Percentiles rank a stretch among this genome's conserved stretches.
Conservation (phyloP, 2,888 invertebrate species). For the Ligdia adustata region DNA sequence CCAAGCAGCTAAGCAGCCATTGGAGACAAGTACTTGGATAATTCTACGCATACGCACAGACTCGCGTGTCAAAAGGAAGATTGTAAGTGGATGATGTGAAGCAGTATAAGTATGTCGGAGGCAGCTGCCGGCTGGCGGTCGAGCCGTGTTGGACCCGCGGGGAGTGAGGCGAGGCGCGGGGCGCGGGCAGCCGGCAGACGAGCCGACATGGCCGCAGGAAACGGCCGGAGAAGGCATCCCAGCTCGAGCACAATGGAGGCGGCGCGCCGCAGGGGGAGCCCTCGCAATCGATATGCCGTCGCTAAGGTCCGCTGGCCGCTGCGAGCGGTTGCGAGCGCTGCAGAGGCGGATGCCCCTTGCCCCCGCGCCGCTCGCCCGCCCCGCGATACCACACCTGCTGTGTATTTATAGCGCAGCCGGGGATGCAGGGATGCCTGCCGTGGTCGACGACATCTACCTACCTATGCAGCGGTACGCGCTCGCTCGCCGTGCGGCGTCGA, state of each 20-base stretch:
- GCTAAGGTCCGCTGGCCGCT: constrained; percentile 84
- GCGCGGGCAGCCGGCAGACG: constrained; percentile 57
- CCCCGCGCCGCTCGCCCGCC: constrained; percentile 60
- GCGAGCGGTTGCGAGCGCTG: constrained; percentile 79
- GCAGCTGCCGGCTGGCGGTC: constrained; percentile 70
- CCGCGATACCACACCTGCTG: constrained; percentile 77
- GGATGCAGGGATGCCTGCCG: constrained; percentile 78
- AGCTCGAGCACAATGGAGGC: constrained; percentile 78
- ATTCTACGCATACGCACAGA: too few species aligned
- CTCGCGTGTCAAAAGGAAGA: constrained; percentile 30
- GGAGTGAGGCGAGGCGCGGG: constrained; percentile 48
- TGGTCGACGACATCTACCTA: constrained; percentile 64
- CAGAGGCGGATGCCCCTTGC: constrained; percentile 78
- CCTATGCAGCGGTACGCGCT: constrained; percentile 48
- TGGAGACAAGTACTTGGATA: too few species aligned
- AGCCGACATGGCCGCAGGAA: constrained; percentile 75
- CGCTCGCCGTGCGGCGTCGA: constrained; percentile 43
- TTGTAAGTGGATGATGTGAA: constrained; percentile 39
- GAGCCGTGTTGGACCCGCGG: constrained; percentile 54
- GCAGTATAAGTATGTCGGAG: constrained; percentile 51
- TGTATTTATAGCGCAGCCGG: constrained; percentile 81
- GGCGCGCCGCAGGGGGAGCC: constrained; percentile 83
- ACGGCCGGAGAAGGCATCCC: constrained; percentile 80
- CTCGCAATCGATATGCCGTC: constrained; percentile 84
- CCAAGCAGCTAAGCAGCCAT: too few species aligned